A percentile compares a stretch with the other conserved stretches of the same genome.
phyloP scores from a whole-genome alignment of 2,797 vertebrate genomes.

The Leptatherina wallacei region DNA sequence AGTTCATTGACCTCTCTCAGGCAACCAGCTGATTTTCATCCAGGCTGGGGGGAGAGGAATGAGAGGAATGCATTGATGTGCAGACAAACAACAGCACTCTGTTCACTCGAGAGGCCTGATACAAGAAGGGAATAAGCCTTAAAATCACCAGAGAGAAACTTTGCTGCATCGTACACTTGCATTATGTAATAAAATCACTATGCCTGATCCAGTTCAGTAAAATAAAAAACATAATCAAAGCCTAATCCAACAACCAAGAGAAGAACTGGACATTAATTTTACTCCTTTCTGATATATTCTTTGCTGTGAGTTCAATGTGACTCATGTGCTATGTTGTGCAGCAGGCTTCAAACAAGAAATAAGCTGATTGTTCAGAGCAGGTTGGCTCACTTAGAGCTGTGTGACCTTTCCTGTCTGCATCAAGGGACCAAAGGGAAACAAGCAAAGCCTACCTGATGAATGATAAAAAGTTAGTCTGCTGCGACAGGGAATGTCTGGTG shows the following conservation, averaged over 20 bases:
- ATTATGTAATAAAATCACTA: slow-evolving; percentile 55
- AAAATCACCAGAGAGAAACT: slow-evolving; percentile 48
- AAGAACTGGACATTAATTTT: slow-evolving; percentile 15
- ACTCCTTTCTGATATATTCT: slow-evolving; percentile 28
- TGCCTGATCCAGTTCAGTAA: slow-evolving; percentile 4
- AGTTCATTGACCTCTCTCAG: slow-evolving; percentile 91
- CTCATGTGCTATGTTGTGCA: slow-evolving; percentile 30
- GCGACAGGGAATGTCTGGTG: slow-evolving; percentile 53
- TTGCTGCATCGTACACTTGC: neutral
- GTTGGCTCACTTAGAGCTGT: slow-evolving; percentile 51
- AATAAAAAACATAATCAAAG: slow-evolving; percentile 13
- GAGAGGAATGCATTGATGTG: slow-evolving; percentile 95
- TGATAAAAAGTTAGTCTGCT: slow-evolving; percentile 67
- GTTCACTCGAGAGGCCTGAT: slow-evolving; percentile 81
- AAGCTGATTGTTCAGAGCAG: slow-evolving; percentile 55
- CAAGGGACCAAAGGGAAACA: slow-evolving; percentile 59
- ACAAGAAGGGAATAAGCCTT: slow-evolving; percentile 59
- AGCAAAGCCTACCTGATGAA: slow-evolving; percentile 65
- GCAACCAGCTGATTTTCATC: slow-evolving; percentile 95
- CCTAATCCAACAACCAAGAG: slow-evolving; percentile 13
- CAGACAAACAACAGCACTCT: slow-evolving; percentile 90
- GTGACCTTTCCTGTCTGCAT: slow-evolving; percentile 72
- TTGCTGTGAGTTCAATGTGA: slow-evolving; percentile 35
- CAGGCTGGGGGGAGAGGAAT: slow-evolving; percentile 88
- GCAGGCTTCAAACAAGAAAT: slow-evolving; percentile 44